Base-by-base conservation (phyloP, 2,888 invertebrate species). In the Crepidodera aurea region DNA sequence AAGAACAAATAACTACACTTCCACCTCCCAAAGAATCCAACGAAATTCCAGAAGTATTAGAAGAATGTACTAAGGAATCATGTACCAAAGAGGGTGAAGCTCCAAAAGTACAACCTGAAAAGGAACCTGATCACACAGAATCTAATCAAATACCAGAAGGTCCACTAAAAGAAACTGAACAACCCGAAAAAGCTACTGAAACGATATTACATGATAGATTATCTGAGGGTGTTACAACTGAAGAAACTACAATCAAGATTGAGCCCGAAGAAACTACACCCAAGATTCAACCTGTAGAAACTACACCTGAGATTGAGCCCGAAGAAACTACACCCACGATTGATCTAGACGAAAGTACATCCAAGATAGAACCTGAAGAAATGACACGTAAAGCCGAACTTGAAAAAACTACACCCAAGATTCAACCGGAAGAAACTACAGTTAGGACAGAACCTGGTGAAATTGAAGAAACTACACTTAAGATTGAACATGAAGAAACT, bases 21-120 rank as follows among this genome's bases (percentile, higher is more conserved):
- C 22, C n/a, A 55, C 57, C 62, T 12, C 15, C 46, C 4, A 46
- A 59, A 22, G 60, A 54, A 15, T 44, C 51, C 42, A 62, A 64
- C 12, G 64, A 65, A 54, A 64, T 61, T 42, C 65, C 67, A 10
- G 60, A 48, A 29, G 57, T 61, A 8, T 16, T 39, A 2, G 66
- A 66, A 55, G 18, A 54, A 44, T 69, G 69, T 42, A 70, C 62
- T 29, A 65, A 65, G 27, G 61, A 67, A 40, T 50, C 39, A 15
- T 67, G 67, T 37, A 29, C 27, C 8, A 46, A 51, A 40, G 53
- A 46, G 22, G 64, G 32, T 29, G 37, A 63, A 42, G 34, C 48
- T n/a, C 55, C 64, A 7, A 42, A 46, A 37, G 48, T 44, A 50
- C 12, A 40, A 27, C 50, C 42, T 22, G 55, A 39, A 48, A 39